Percentiles rank a stretch among this genome's conserved stretches.
Conservation (phyloP, 2,797 vertebrate genomes). For the Phalloptychus januarius region DNA sequence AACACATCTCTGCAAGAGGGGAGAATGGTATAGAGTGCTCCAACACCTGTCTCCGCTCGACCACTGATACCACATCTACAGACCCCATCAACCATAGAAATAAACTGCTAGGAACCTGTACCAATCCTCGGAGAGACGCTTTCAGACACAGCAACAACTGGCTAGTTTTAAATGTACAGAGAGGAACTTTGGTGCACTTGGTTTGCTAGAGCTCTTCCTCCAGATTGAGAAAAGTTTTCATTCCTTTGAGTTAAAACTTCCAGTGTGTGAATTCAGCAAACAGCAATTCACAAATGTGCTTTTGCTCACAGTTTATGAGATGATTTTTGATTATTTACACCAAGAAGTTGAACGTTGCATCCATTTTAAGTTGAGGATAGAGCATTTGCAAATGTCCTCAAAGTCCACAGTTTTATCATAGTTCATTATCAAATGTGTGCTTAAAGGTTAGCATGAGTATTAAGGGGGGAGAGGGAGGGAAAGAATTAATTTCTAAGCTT, state of each 20-base stretch:
- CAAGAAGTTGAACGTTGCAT: conserved; percentile 27
- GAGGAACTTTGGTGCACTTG: conserved; percentile 55
- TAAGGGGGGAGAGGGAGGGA: conserved; percentile 60
- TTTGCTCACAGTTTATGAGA: conserved; percentile 31
- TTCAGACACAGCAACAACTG: conserved; percentile 62
- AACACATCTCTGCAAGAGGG: conserved; percentile 73
- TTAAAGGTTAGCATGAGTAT: conserved; percentile 80
- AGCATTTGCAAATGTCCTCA: conserved; percentile 64
- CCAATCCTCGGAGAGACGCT: conserved; percentile 54
- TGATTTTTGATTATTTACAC: conserved; percentile 46
- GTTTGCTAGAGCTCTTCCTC: conserved; percentile 51
- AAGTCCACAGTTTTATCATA: conserved; percentile 57
- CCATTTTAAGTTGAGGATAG: conserved; percentile 57
- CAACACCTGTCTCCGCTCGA: conserved; percentile 74
- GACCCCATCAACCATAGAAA: conserved; percentile 81
- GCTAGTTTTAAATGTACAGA: conserved; percentile 59
- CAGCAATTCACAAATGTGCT: conserved; percentile 51
- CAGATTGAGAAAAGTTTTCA: conserved; percentile 28
- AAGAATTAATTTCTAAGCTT: conserved; percentile 79
- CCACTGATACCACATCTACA: conserved; percentile 60
- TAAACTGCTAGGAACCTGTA: conserved; percentile 70
- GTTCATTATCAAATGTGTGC: conserved; percentile 82
- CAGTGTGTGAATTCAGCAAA: conserved; percentile 23
- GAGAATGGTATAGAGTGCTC: conserved; percentile 81
- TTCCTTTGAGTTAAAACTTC: conserved; percentile 40